A percentile compares a stretch with the other conserved stretches of the same genome.
Conservation (phyloP, 1,140 invertebrate genomes). For the Saccostrea glomerata region DNA sequence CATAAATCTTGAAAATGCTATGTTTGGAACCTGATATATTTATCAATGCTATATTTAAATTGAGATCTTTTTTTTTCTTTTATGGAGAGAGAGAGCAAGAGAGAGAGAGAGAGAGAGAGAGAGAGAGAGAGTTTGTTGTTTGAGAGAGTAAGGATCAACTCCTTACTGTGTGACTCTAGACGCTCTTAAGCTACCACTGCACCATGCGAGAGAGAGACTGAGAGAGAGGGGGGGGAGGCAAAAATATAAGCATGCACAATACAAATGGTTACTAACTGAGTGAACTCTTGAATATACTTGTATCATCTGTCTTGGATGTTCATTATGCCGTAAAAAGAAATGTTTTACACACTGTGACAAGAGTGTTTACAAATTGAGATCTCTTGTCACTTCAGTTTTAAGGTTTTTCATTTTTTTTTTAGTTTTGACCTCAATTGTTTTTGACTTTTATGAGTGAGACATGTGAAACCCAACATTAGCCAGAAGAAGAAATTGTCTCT, state of each 20-base stretch:
- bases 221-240: not conserved
- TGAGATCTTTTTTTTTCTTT: not conserved
- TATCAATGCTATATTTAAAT: not conserved
- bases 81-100: not conserved
- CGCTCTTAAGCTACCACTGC: too few relatives aligned
- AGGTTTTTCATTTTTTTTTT: not conserved
- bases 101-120: constrained; percentile 12
- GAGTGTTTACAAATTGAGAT: not conserved
- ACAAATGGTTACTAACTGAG: not conserved
- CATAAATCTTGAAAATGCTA: too few relatives aligned
- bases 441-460: constrained; percentile 16
- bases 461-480: not conserved
- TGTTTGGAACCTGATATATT: not conserved
- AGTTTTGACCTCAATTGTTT: not conserved
- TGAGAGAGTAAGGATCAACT: too few relatives aligned
- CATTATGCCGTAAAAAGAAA: not conserved
- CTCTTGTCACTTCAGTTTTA: constrained; percentile 3
- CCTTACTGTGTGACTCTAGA: too few relatives aligned
- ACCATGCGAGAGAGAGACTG: too few relatives aligned
- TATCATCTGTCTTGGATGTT: not conserved
- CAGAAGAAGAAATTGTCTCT: not conserved
- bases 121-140: too few relatives aligned
- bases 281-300: not conserved
- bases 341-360: not conserved
- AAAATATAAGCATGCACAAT: not conserved